Evolutionary conservation across 2,888 invertebrate genomes (phyloP).

Genomic region (Aleiodes leptofemur): DNA sequence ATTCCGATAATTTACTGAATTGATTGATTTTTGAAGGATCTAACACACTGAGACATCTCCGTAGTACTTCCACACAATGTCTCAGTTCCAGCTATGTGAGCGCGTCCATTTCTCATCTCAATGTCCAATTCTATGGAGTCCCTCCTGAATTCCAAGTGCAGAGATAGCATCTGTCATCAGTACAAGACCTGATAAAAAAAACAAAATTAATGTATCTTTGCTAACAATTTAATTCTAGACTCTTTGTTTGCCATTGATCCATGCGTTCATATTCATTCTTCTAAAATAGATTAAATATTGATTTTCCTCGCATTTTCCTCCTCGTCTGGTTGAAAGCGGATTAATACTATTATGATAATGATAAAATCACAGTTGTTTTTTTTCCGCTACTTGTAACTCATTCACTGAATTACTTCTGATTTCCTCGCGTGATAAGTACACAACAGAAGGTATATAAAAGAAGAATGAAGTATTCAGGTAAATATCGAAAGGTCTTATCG

Average conservation of each 20-base stretch:
- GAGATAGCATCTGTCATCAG: constrained; percentile 98
- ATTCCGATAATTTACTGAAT: background rate
- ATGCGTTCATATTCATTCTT: constrained; percentile 83
- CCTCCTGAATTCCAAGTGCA: constrained; percentile 92
- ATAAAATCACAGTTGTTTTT: too few species aligned
- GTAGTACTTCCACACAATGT: too few species aligned
- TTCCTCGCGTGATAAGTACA: too few species aligned
- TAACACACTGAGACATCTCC: too few species aligned
- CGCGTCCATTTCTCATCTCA: constrained; percentile 84
- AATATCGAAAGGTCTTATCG: too few species aligned
- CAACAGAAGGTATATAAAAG: too few species aligned
- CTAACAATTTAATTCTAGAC: constrained; percentile 78
- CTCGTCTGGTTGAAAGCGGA: too few species aligned
- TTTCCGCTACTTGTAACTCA: too few species aligned
- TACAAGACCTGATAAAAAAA: constrained; percentile 83
- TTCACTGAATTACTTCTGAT: too few species aligned
- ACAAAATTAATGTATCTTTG: constrained; percentile 33
- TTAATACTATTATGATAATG: too few species aligned
- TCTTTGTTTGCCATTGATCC: constrained; percentile 87
- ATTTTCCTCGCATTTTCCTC: too few species aligned
- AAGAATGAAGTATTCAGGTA: too few species aligned
- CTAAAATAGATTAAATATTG: constrained; percentile 71
- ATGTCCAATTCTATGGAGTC: constrained; percentile 86
- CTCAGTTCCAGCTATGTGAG: constrained; percentile 90
- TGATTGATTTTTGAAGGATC: constrained; percentile 79